Base-by-base conservation (phyloP, 2,888 invertebrate species). In the Catotricha subobsoleta region DNA sequence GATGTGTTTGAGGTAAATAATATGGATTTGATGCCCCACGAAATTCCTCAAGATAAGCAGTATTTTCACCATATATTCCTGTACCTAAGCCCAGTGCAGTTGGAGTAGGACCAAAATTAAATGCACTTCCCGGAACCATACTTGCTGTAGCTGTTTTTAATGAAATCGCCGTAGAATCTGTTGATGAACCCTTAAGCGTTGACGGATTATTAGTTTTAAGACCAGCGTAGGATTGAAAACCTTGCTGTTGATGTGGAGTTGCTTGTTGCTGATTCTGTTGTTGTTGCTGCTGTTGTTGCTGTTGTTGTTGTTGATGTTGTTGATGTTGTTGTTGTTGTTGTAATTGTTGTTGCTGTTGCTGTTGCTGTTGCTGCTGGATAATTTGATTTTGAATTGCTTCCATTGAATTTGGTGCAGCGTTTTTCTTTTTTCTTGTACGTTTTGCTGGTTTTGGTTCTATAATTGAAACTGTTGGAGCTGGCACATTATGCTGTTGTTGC, bases 71-170 rank as follows among this genome's bases (percentile, higher is more conserved):
- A 50, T 74, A 75, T 35, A 76, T 57, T 13, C 71, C 69, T 12
- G 71, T 56, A 43, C 65, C 57, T 41, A 73, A 58, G 33, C 67
- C 63, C 52, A 78, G 64, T 3, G 65, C 62, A 9, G 72, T 68
- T 3, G 77, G 67, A 1, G 80, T 67, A 3, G 81, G 69, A 15
- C 81, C 81, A 54, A 84, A 87, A 56, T 84, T 86, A 52, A 86
- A 87, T 39, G 86, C 83, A 61, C 82, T 83, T 20, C 80, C 77
- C 7, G 84, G 74, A 47, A 84, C 80, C 54, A 81, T 77, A 50
- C 74, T 73, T 4, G 72, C 66, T 19, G 16, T 52, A 35, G 59
- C 57, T 18, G 57, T 44, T 27, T 56, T 55, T 48, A 65, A 65
- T 6, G 45, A 51, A 46, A 62, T 64, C 47, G 47, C 30, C 8